Conservation (phyloP, 2,797 vertebrate genomes). For the Fringilla coelebs region DNA sequence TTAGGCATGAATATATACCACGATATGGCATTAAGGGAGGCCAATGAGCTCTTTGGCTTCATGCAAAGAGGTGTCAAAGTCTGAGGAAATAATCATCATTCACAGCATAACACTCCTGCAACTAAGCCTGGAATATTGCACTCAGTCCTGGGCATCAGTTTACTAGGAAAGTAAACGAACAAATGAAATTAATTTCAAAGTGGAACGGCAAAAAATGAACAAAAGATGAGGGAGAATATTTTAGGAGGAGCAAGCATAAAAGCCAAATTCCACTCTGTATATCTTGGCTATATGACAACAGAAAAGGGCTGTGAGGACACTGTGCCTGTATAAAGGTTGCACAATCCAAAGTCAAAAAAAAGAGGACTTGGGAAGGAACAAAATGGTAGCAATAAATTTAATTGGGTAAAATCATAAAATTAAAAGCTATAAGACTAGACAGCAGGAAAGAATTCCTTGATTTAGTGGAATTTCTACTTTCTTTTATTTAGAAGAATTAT, state of each 20-base stretch:
- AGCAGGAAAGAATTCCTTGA: background rate
- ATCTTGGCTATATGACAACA: background rate
- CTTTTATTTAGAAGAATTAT: background rate
- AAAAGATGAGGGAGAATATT: background rate
- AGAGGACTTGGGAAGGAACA: background rate
- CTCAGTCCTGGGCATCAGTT: background rate
- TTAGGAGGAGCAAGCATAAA: background rate
- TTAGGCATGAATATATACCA: slow-evolving; percentile 15
- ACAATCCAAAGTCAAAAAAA: background rate
- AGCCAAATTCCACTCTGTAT: background rate
- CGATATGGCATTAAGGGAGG: background rate
- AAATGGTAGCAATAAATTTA: background rate
- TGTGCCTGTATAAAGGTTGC: background rate
- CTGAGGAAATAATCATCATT: slow-evolving; percentile 1
- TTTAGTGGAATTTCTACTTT: background rate
- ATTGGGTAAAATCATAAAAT: background rate
- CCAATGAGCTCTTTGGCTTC: slow-evolving; percentile 11
- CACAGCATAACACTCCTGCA: background rate
- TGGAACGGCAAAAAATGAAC: background rate
- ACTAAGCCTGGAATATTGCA: background rate
- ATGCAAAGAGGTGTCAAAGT: slow-evolving; percentile 5
- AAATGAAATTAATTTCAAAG: background rate
- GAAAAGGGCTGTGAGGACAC: background rate
- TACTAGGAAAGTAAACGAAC: background rate
- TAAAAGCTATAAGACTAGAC: background rate